Evolutionary conservation across 2,888 invertebrate genomes (phyloP).

Genomic region (Muschampia plurimacula): DNA sequence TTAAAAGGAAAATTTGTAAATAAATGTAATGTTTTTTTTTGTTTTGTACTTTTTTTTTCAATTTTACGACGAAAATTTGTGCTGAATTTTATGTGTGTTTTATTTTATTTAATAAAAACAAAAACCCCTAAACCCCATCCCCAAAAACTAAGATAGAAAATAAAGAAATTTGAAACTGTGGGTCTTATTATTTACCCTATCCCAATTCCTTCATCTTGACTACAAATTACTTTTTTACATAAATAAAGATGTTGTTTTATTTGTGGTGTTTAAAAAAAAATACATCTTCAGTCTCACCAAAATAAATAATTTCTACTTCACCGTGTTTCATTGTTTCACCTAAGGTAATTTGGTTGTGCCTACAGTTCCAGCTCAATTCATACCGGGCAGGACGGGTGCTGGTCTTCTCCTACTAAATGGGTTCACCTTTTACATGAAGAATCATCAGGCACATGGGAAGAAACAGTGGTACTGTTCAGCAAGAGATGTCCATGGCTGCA

Average conservation of each 20-base stretch:
- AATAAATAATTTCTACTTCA: slow-evolving; percentile 43
- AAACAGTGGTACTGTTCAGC: slow-evolving; percentile 83
- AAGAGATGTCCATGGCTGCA: slow-evolving; percentile 76
- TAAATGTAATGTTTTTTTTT: slow-evolving; percentile 39
- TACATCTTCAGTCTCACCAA: slow-evolving; percentile 2
- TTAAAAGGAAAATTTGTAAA: slow-evolving; percentile 24
- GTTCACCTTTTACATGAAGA: slow-evolving; percentile 82
- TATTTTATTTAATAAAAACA: slow-evolving; percentile 38
- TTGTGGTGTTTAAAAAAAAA: neutral
- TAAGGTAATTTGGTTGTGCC: slow-evolving; percentile 50
- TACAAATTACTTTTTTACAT: slow-evolving; percentile 18
- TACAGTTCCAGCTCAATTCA: slow-evolving; percentile 80
- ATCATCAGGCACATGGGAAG: slow-evolving; percentile 80
- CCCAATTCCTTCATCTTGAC: slow-evolving; percentile 48
- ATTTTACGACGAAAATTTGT: slow-evolving; percentile 42
- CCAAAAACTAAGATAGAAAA: slow-evolving; percentile 43
- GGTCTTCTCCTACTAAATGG: slow-evolving; percentile 76
- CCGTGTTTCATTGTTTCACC: slow-evolving; percentile 52
- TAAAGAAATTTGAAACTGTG: slow-evolving; percentile 55
- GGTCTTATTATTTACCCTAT: slow-evolving; percentile 66
- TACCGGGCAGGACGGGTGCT: slow-evolving; percentile 77
- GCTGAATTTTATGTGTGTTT: slow-evolving; percentile 18
- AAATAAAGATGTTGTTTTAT: neutral
- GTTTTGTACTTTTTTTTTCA: slow-evolving; percentile 41
- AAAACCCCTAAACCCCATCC: slow-evolving; percentile 2